A percentile compares a stretch with the other conserved stretches of the same genome.
These are phyloP conservation scores for Anoplolepis gracilipes DNA, from an alignment of 1,140 invertebrate genomes.

Conservation along the genomic window DNA sequence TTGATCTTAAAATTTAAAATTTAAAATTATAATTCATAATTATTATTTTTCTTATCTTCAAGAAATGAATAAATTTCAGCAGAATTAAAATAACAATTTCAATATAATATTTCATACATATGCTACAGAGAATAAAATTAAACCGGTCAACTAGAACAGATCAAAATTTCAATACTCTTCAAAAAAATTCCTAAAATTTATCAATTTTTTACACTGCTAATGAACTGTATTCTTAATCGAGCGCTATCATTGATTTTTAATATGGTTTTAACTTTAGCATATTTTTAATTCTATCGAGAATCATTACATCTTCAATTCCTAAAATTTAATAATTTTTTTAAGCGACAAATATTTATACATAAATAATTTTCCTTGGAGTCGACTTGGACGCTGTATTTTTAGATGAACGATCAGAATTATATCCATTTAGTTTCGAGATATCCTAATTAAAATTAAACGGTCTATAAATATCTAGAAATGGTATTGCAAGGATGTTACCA, in stretches of 20 bases:
- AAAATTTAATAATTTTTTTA: not conserved
- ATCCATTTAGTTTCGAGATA: not conserved
- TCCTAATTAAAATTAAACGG: not conserved
- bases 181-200: no score
- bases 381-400: not conserved
- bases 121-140: no score
- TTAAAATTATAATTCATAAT: no score
- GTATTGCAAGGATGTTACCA: conserved; percentile 79
- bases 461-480: conserved; percentile 37
- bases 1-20: no score
- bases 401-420: not conserved
- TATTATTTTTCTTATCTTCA: no score
- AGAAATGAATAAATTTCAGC: no score
- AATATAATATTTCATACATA: no score
- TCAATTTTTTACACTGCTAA: no score
- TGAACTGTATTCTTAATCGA: not conserved
- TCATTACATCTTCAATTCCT: not conserved
- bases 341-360: not conserved
- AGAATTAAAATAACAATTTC: no score
- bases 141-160: no score
- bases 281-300: not conserved
- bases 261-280: no score
- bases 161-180: no score
- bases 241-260: not conserved
- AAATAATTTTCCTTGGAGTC: not conserved